These are phyloP conservation scores for Channa striata DNA, from an alignment of 2,797 vertebrate genomes.

Conservation along the genomic window DNA sequence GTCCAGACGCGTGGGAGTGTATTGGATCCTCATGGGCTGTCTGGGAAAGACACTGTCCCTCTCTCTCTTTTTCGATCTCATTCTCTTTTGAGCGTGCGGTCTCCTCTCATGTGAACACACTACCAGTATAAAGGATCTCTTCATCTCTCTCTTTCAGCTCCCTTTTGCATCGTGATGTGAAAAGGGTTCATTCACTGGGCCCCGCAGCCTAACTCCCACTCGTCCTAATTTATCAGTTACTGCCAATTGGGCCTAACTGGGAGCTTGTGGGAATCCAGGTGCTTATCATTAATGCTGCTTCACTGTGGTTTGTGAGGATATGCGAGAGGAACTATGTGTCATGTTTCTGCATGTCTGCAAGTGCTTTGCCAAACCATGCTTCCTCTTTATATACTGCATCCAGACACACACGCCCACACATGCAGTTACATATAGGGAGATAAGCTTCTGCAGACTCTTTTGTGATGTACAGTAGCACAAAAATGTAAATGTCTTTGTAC, in stretches of 20 bases:
- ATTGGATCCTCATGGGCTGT: constrained; percentile 78
- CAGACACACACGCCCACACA: constrained; percentile 66
- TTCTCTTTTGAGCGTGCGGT: constrained; percentile 74
- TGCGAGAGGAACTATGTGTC: constrained; percentile 71
- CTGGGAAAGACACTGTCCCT: constrained; percentile 78
- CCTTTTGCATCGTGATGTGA: constrained; percentile 70
- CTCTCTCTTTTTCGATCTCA: constrained; percentile 64
- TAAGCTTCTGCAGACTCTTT: constrained; percentile 41
- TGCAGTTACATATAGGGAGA: constrained; percentile 49
- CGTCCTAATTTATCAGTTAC: constrained; percentile 81
- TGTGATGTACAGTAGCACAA: constrained; percentile 40
- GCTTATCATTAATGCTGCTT: constrained; percentile 82
- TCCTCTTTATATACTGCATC: constrained; percentile 48
- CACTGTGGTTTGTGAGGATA: constrained; percentile 74
- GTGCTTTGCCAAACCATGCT: constrained; percentile 53
- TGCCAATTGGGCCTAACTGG: constrained; percentile 79
- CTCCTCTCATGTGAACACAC: constrained; percentile 79
- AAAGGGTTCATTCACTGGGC: constrained; percentile 80
- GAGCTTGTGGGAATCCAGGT: constrained; percentile 84
- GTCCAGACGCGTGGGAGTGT: constrained; percentile 78
- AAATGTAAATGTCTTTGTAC: constrained; percentile 22
- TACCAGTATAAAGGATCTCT: constrained; percentile 79
- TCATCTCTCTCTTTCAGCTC: constrained; percentile 68
- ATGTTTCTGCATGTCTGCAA: constrained; percentile 72
- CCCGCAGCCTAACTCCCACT: constrained; percentile 62